These are phyloP conservation scores for Petrocephalus microphthalmus DNA, from an alignment of 2,113 vertebrate genomes.

Conservation along the genomic window DNA sequence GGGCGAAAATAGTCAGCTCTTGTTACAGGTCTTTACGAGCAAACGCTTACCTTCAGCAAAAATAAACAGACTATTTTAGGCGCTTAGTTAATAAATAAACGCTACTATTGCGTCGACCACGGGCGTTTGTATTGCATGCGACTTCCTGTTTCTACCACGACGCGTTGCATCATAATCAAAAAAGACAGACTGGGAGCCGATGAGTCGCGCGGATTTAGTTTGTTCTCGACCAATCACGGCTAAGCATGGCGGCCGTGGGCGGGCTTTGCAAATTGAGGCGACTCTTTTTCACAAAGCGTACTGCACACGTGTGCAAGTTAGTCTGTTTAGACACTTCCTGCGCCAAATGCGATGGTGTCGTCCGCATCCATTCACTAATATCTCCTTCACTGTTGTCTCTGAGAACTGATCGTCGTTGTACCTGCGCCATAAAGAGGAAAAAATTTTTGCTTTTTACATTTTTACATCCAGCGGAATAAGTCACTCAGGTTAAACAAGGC, in stretches of 20 bases:
- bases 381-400: neutral
- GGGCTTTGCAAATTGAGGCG: neutral
- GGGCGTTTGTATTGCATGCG: neutral
- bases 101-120: neutral
- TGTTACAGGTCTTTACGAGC: neutral
- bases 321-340: neutral
- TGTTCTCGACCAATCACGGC: neutral
- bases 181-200: neutral
- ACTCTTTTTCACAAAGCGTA: neutral
- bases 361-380: neutral
- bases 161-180: neutral
- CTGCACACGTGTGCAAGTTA: neutral
- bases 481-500: no score
- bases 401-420: neutral
- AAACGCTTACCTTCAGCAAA: neutral
- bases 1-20: neutral
- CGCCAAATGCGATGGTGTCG: neutral
- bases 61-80: neutral
- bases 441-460: no score
- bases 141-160: constrained; percentile 15
- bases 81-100: neutral
- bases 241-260: neutral
- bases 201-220: neutral
- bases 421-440: neutral
- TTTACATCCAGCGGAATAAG: neutral